These are phyloP conservation scores for Chromobotia macracanthus DNA, from an alignment of 2,797 vertebrate species.

Conservation along the genomic window DNA sequence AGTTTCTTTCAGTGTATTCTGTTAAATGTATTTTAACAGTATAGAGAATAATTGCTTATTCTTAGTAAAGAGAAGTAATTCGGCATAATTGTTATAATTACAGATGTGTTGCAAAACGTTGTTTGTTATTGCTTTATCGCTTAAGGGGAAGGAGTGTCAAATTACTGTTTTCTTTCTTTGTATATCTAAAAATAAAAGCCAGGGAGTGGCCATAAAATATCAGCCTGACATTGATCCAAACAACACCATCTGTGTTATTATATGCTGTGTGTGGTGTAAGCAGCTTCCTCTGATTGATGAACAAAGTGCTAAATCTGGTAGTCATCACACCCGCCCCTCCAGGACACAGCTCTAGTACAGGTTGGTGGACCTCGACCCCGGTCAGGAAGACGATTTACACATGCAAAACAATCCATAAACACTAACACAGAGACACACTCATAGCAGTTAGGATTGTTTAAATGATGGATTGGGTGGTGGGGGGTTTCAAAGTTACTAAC, in stretches of 20 bases:
- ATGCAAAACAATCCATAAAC: conserved; percentile 11
- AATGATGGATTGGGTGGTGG: conserved; percentile 9
- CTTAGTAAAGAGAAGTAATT: not conserved
- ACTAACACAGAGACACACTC: not conserved
- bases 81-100: conserved; percentile 8
- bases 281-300: conserved; percentile 41
- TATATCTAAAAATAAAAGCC: conserved; percentile 62
- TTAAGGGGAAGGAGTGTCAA: conserved; percentile 59
- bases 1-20: too few relatives aligned
- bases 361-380: not conserved
- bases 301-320: conserved; percentile 64
- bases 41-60: not conserved
- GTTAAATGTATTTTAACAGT: not conserved
- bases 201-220: conserved; percentile 55
- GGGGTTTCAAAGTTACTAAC: conserved; percentile 18
- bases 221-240: conserved; percentile 50
- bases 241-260: conserved; percentile 62
- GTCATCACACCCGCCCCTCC: conserved; percentile 63
- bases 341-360: conserved; percentile 47
- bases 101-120: conserved; percentile 12
- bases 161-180: conserved; percentile 64
- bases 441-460: not conserved
- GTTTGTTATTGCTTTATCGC: conserved; percentile 46
- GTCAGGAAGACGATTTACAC: not conserved
- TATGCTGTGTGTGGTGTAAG: conserved; percentile 49